Base-by-base conservation (phyloP, 2,797 vertebrate species). In the Euphonia xanthogaster region DNA sequence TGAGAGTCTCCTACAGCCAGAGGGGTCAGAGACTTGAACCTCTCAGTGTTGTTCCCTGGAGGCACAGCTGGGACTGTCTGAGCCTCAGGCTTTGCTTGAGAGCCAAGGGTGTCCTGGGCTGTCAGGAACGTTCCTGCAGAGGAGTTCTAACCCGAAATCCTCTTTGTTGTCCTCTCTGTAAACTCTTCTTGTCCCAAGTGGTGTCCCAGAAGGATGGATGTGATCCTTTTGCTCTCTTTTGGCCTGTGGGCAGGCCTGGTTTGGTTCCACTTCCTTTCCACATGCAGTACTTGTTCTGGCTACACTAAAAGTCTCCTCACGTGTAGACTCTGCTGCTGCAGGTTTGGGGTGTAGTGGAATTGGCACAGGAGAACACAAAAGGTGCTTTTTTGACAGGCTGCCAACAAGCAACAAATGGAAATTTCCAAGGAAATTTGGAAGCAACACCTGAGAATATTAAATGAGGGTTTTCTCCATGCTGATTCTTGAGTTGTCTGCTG, bases 1-100 rank as follows among this genome's bases (percentile, higher is more conserved):
- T 51, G 21, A 55, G 47, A 23, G 25, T 27, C 9, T 57, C 8
- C 17, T 10, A 4, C 16, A 18, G 4, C 76, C 0, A 0, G 10
- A 1, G 14, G 16, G 31, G 3, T 27, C 54, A 30, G 84, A 25
- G 77, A 17, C 33, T 44, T 8, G 27, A 48, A 44, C 33, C 30
- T 39, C 51, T 47, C 11, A 0, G 23, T 42, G 20, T 28, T 3
- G 3, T 25, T 7, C 19, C 2, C n/a, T 61, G 76, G 58, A 58
- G 72, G 54, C 27, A 19, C 3, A 57, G 48, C 23, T 62, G 35
- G 54, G 54, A n/a, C 17, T 75, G 14, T 13, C 44, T 13, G 53
- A 45, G 28, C 31, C n/a, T 11, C 20, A 14, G 58, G 60, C 30
- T 61, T 86, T 58, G 10, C 60, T 19, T 40, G 44, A 85, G 61